Conservation (phyloP, 1,140 invertebrate species). For the Diprion similis region DNA sequence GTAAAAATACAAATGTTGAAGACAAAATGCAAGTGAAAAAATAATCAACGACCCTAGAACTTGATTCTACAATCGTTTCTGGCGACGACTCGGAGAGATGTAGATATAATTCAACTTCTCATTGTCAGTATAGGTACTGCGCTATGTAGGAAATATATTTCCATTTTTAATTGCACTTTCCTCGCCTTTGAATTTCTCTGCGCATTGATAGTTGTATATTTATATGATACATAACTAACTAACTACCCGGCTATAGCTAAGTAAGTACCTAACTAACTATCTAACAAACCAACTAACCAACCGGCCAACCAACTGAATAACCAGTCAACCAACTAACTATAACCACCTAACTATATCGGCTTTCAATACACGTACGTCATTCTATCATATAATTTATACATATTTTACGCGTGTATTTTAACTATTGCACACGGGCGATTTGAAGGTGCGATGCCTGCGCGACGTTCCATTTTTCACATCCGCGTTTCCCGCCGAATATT, state of each 20-base stretch:
- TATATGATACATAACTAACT: conserved; percentile 11
- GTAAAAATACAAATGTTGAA: too few species aligned
- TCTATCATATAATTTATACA: conserved; percentile 8
- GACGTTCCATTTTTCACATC: too few species aligned
- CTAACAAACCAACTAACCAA: neutral
- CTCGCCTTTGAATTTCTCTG: neutral
- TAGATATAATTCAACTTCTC: too few species aligned
- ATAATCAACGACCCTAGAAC: too few species aligned
- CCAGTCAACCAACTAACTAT: neutral
- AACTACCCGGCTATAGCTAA: neutral
- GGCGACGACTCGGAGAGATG: too few species aligned
- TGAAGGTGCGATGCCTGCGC: too few species aligned
- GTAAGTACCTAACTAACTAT: neutral
- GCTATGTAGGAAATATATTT: conserved; percentile 3
- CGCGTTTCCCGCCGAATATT: too few species aligned
- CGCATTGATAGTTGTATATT: neutral
- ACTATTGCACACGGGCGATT: too few species aligned
- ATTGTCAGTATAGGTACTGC: too few species aligned
- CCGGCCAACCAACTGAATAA: neutral
- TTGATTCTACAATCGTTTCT: too few species aligned
- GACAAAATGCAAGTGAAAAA: too few species aligned
- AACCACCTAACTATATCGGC: neutral
- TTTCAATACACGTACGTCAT: neutral
- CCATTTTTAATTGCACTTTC: conserved; percentile 4
- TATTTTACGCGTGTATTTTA: neutral